Evolutionary conservation across 2,113 vertebrate species (phyloP).

Genomic region (Ciconia maguari): DNA sequence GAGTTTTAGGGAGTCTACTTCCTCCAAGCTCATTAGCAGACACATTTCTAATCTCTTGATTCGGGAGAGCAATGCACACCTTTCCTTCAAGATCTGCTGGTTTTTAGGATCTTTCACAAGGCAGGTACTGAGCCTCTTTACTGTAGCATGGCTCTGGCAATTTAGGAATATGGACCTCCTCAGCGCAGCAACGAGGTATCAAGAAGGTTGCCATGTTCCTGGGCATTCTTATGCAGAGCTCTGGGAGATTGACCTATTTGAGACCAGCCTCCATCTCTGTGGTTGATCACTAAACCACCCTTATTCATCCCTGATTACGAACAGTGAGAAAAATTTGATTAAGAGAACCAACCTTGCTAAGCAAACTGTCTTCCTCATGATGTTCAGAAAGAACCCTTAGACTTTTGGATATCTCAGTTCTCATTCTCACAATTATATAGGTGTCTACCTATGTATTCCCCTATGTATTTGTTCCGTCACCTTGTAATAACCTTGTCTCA

Average conservation of each 20-base stretch:
- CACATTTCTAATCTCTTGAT: neutral
- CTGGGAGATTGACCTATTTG: neutral
- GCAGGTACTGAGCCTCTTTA: neutral
- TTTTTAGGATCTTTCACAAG: neutral
- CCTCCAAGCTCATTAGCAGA: neutral
- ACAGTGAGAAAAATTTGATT: neutral
- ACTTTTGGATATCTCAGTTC: neutral
- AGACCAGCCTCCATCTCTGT: neutral
- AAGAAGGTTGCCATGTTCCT: neutral
- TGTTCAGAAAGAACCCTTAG: neutral
- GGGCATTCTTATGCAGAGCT: neutral
- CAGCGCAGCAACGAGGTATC: neutral
- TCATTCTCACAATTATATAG: neutral
- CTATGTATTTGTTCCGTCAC: neutral
- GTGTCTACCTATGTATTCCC: neutral
- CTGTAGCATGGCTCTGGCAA: neutral
- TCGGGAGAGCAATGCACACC: neutral
- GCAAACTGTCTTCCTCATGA: accelerated
- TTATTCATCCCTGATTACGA: neutral
- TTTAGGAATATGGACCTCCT: neutral
- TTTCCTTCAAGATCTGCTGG: neutral
- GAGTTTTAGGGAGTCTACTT: neutral
- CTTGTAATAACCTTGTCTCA: neutral
- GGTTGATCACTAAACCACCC: neutral
- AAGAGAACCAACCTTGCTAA: neutral